These are phyloP conservation scores for Gonatopus flavifemur DNA, from an alignment of 1,140 invertebrate genomes.

Conservation along the genomic window DNA sequence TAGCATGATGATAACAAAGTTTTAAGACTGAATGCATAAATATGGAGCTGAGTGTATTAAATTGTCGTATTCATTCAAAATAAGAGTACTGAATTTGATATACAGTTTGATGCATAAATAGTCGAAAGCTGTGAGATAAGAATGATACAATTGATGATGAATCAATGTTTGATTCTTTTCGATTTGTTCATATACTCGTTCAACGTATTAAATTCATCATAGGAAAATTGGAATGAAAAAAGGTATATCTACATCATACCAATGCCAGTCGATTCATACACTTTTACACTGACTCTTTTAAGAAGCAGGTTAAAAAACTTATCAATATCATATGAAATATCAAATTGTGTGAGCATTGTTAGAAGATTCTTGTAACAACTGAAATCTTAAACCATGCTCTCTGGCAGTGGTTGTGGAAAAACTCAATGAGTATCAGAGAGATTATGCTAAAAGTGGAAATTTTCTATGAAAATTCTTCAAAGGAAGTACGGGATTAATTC, in stretches of 20 bases:
- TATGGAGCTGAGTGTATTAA: too few species aligned
- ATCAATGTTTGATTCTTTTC: too few species aligned
- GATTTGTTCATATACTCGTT: too few species aligned
- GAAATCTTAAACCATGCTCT: conserved; percentile 31
- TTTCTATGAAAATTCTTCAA: conserved; percentile 15
- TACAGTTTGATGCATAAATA: too few species aligned
- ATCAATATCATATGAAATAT: conserved; percentile 9
- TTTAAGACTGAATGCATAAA: too few species aligned
- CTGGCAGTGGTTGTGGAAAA: conserved; percentile 39
- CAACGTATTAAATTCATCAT: too few species aligned
- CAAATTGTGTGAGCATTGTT: conserved; percentile 1
- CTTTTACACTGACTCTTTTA: conserved; percentile 14
- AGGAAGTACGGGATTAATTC: conserved; percentile 8
- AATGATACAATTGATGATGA: too few species aligned
- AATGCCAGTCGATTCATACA: conserved; percentile 21
- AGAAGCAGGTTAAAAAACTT: conserved; percentile 15
- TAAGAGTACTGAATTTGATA: too few species aligned
- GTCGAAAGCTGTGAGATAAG: too few species aligned
- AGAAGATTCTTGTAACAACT: conserved; percentile 22
- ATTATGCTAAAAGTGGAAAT: conserved; percentile 33
- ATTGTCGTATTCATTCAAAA: too few species aligned
- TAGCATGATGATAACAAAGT: too few species aligned
- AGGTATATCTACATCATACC: conserved; percentile 22
- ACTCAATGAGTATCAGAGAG: conserved; percentile 33
- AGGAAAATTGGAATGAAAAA: conserved; percentile 24